Conservation (phyloP, 1,140 invertebrate genomes). For the Euwallacea similis region DNA sequence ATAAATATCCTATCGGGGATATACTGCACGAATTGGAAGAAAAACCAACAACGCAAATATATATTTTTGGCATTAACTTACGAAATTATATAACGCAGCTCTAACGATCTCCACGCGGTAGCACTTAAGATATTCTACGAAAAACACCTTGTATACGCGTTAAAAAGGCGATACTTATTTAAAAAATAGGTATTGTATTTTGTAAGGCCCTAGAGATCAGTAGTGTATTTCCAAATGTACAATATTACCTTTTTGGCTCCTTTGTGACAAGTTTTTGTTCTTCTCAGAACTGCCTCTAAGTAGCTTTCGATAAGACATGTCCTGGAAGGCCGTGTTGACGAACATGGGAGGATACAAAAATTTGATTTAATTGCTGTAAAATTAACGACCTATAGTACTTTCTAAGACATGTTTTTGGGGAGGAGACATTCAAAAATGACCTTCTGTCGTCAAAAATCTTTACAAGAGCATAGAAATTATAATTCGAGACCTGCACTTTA, state of each 20-base stretch:
- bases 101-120: conserved; percentile 3
- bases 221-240: background rate
- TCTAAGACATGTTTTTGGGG: too few species aligned
- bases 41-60: background rate
- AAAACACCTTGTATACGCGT: background rate
- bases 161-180: conserved; percentile 13
- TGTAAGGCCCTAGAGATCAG: conserved; percentile 29
- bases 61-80: conserved; percentile 26
- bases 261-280: conserved; percentile 7
- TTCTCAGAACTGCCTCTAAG: background rate
- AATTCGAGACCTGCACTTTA: too few species aligned
- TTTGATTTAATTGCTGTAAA: background rate
- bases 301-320: background rate
- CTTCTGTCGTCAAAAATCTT: too few species aligned
- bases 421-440: too few species aligned
- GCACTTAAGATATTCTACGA: background rate
- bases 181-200: conserved; percentile 21
- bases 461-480: too few species aligned
- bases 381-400: background rate
- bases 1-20: too few species aligned
- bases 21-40: background rate
- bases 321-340: background rate
- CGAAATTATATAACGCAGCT: conserved; percentile 4
- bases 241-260: conserved; percentile 7
- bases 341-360: background rate